Conservation (phyloP, 2,888 invertebrate species). For the Oscheius sp. region DNA sequence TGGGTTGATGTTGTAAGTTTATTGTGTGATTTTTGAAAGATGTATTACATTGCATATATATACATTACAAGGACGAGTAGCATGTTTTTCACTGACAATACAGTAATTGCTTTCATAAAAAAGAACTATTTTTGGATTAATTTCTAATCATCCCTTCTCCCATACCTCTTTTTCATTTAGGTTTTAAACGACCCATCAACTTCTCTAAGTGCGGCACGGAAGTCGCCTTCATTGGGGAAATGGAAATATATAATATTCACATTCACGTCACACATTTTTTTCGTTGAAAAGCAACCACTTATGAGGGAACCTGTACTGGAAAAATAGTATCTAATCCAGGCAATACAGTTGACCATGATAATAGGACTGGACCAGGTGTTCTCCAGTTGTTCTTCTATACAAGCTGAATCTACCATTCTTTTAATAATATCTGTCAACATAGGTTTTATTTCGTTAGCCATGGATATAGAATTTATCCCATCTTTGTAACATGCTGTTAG, state of each 20-base stretch:
- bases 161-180: no score
- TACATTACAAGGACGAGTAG: no score
- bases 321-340: background rate
- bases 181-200: background rate
- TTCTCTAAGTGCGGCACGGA: background rate
- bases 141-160: background rate
- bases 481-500: no score
- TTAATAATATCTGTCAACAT: background rate
- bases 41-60: no score
- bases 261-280: background rate
- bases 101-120: no score
- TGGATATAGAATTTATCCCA: fast-evolving
- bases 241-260: background rate
- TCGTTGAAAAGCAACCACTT: background rate
- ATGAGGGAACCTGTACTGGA: background rate
- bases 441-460: background rate
- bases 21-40: no score
- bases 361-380: background rate
- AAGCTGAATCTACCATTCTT: background rate
- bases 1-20: no score
- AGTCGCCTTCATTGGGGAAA: background rate
- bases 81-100: no score
- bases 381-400: background rate
- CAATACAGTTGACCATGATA: background rate
- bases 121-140: no score